Evolutionary conservation across 2,888 invertebrate genomes (phyloP), one percentile per base, ranked within the genome.

Genomic region (Vandiemenella viatica): DNA sequence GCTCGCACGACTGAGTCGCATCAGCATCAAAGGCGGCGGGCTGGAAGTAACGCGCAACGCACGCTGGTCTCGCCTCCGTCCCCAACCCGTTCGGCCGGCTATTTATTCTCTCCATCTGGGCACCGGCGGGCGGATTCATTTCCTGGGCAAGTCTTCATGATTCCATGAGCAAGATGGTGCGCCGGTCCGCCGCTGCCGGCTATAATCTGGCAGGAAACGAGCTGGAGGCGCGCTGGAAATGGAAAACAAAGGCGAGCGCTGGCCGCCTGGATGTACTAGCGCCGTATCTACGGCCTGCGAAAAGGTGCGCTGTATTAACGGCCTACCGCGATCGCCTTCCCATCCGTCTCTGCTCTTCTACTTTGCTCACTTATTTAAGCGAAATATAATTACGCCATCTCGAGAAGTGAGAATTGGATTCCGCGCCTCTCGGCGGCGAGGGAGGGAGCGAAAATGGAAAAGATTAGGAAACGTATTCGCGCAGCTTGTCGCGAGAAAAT

Each of bases 201-300:
- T 17, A 32, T 32, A 32, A 32, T 32, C 32, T 19, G 62, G 61
- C 64, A 64, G 64, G 64, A 65, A 65, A 61, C 63, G 42, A 42
- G 42, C 19, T 42, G 19, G n/a, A 19, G 63, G 60, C 60, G 60
- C 60, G 60, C 61, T 62, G 63, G 60, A 62, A 65, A 65, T 63
- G 63, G 63, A 62, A 65, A 64, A 65, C 64, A 64, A 64, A 63
- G 62, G 61, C 53, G 52, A 54, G 13, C 42, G 10, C 38, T 3
- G 15, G 38, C 38, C n/a, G 54, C 59, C 61, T 59, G 61, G 60
- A 32, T 5, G 20, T 16, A 22, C 43, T 43, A 5, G 7, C 10
- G 10, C 19, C 43, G 23, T 17, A 1, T n/a, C 32, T 37, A 21
- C 32, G 45, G 15, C 17, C n/a, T n/a, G n/a, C n/a, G n/a, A n/a